phyloP scores from a whole-genome alignment of 2,797 vertebrate species.

The Kryptopterus vitreolus region DNA sequence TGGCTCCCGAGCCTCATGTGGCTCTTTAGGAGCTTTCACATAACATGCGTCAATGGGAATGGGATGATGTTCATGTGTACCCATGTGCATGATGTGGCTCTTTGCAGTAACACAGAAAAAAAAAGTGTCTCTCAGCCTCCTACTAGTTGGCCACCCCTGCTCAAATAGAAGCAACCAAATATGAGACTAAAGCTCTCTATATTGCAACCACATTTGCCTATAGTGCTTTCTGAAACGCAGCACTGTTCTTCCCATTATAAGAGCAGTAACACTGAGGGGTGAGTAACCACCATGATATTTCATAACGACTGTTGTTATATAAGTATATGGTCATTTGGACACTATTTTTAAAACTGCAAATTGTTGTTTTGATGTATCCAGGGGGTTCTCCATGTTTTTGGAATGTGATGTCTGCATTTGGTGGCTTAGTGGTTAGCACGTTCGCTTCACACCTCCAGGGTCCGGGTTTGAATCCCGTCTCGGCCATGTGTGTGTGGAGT shows the following conservation, averaged over 20 bases:
- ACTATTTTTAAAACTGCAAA: not conserved
- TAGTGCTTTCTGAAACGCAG: not conserved
- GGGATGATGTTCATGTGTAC: no score
- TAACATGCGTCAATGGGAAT: not conserved
- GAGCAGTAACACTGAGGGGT: not conserved
- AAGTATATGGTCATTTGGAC: not conserved
- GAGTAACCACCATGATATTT: slow-evolving; percentile 1
- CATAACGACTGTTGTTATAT: not conserved
- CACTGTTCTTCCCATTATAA: not conserved
- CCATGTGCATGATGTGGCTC: no score
- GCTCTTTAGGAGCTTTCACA: no score
- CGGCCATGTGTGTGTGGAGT: no score
- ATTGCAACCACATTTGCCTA: not conserved
- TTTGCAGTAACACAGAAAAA: no score
- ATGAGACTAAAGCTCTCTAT: not conserved
- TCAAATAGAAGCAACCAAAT: not conserved
- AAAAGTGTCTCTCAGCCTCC: no score
- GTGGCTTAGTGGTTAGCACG: no score
- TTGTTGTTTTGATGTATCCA: not conserved
- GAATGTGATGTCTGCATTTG: no score
- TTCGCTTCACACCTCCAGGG: no score
- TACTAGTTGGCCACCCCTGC: no score
- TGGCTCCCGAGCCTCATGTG: no score
- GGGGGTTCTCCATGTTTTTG: not conserved
- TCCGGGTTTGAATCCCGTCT: no score